A percentile compares a stretch with the other conserved stretches of the same genome.
Evolutionary conservation across 2,797 vertebrate genomes (phyloP).

Genomic region (Anolis apletophallus): DNA sequence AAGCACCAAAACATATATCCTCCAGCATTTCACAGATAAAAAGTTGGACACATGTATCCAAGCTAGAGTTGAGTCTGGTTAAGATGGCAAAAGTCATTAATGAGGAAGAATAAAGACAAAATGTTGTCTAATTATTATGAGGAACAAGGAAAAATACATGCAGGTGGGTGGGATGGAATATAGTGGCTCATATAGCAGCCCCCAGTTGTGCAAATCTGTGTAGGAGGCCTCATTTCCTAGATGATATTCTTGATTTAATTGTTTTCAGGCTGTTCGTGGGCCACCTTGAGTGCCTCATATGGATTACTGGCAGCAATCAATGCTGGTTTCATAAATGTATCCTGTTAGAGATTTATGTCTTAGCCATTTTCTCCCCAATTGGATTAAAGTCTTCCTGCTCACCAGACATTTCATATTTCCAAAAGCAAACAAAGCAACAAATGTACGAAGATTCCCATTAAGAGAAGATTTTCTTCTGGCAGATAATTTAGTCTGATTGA

Average conservation of each 20-base stretch:
- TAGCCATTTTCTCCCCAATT: neutral
- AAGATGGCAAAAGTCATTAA: too few species aligned
- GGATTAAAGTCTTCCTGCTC: slow-evolving; percentile 33
- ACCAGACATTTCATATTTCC: slow-evolving; percentile 41
- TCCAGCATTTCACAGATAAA: too few species aligned
- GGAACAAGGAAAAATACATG: neutral
- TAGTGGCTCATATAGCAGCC: neutral
- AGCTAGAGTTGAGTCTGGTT: too few species aligned
- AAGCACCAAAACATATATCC: too few species aligned
- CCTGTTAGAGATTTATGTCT: slow-evolving; percentile 18
- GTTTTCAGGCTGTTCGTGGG: neutral
- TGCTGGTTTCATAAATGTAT: slow-evolving; percentile 56
- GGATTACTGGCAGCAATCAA: slow-evolving; percentile 42
- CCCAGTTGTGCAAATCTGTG: neutral
- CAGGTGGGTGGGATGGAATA: neutral
- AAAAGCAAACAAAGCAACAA: slow-evolving; percentile 39
- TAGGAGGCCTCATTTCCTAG: neutral
- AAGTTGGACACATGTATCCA: too few species aligned
- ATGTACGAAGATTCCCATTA: slow-evolving; percentile 40
- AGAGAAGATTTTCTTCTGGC: slow-evolving; percentile 45
- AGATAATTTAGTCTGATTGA: slow-evolving; percentile 39
- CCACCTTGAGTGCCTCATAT: neutral
- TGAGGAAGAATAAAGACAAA: too few species aligned
- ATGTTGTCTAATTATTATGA: neutral
- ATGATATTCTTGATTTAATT: neutral